phyloP scores from a whole-genome alignment of 2,888 invertebrate species.

The Leuctra nigra region DNA sequence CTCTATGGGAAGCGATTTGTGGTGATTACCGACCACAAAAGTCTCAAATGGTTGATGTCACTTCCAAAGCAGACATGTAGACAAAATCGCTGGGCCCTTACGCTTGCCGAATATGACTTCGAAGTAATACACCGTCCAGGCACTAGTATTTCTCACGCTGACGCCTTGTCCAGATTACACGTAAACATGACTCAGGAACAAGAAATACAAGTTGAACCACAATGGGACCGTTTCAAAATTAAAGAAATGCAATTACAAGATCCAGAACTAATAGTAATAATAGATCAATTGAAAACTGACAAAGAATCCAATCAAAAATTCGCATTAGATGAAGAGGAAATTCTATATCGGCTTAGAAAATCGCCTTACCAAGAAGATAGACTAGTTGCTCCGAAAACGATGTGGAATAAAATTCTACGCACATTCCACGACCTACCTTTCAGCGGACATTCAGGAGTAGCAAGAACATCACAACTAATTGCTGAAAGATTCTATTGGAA shows the following conservation, averaged over 20 bases:
- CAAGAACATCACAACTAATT: neutral
- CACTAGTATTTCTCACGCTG: neutral
- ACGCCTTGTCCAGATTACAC: neutral
- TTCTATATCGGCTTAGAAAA: neutral
- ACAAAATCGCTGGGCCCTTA: neutral
- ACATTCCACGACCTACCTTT: conserved; percentile 1
- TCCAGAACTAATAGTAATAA: neutral
- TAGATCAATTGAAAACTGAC: neutral
- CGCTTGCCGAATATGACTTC: neutral
- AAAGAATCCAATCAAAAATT: neutral
- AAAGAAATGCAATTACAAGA: neutral
- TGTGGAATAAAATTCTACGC: neutral
- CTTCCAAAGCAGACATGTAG: neutral
- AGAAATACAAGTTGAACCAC: neutral
- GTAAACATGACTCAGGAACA: neutral
- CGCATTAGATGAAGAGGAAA: neutral
- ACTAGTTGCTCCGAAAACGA: neutral
- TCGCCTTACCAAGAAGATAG: neutral
- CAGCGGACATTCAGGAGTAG: conserved; percentile 1
- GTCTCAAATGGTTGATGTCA: neutral
- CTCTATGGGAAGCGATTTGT: neutral
- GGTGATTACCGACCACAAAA: neutral
- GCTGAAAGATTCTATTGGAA: conserved; percentile 8
- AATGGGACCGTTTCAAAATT: neutral
- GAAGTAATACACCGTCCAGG: neutral